A percentile compares a stretch with the other conserved stretches of the same genome.
Evolutionary conservation across 2,797 vertebrate genomes (phyloP).

Genomic region (Clangula hyemalis): DNA sequence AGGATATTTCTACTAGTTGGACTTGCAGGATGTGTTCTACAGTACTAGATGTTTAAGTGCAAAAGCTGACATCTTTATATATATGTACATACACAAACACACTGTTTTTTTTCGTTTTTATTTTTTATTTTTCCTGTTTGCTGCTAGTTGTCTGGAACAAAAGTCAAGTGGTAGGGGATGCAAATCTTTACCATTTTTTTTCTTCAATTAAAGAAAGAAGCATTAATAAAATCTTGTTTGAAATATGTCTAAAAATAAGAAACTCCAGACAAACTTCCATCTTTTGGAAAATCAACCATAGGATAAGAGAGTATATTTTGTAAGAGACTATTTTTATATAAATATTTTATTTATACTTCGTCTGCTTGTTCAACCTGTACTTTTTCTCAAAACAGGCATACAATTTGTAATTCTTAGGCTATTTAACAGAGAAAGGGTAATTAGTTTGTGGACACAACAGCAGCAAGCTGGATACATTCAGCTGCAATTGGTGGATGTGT

Average conservation of each 20-base stretch:
- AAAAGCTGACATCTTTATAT: conserved; percentile 80
- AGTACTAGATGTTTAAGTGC: conserved; percentile 73
- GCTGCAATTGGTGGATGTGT: conserved; percentile 62
- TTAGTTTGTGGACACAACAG: conserved; percentile 63
- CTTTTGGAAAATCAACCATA: conserved; percentile 84
- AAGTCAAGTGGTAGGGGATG: conserved; percentile 75
- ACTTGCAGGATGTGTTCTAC: conserved; percentile 71
- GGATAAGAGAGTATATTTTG: conserved; percentile 94
- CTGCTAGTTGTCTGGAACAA: conserved; percentile 92
- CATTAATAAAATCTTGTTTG: conserved; percentile 71
- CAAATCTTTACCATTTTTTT: conserved; percentile 63
- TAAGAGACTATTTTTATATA: conserved; percentile 99
- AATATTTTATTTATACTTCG: conserved; percentile 96
- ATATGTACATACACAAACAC: conserved; percentile 68
- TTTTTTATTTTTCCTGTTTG: conserved; percentile 81
- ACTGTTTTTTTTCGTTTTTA: conserved; percentile 46
- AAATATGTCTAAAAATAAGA: conserved; percentile 69
- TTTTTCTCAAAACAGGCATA: conserved; percentile 76
- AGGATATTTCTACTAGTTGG: conserved; percentile 81
- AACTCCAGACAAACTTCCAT: conserved; percentile 83
- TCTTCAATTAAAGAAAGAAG: conserved; percentile 46
- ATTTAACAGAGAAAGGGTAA: conserved; percentile 65
- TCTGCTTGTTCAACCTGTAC: conserved; percentile 80
- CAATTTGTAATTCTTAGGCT: conserved; percentile 75
- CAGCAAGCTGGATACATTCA: conserved; percentile 62